Base-by-base conservation (phyloP, 2,888 invertebrate species). In the Sipunculus nudus region DNA sequence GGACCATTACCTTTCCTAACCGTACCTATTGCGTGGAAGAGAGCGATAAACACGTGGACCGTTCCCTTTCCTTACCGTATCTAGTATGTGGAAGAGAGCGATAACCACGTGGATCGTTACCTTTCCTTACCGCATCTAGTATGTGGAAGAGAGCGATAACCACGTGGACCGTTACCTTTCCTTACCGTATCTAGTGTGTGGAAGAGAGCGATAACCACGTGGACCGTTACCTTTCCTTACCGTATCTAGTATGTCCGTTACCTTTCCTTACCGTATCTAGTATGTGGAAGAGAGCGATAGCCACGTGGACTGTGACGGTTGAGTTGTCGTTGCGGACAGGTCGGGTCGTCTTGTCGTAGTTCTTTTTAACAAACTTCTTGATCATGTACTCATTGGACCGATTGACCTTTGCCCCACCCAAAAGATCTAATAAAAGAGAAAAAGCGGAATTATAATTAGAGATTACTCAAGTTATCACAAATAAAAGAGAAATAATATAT, bases 121-220 rank as follows among this genome's bases (percentile, higher is more conserved):
- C 38, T 38, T 38, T 38, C 13, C n/a, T n/a, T n/a, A n/a, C n/a
- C n/a, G n/a, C n/a, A n/a, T n/a, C n/a, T n/a, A n/a, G n/a, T 13
- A 38, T 16, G n/a, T 13, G 38, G 38, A 38, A 13, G n/a, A 38
- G 38, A 38, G 38, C 13, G 38, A 38, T 16, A n/a, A 38, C n/a
- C n/a, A n/a, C n/a, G n/a, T n/a, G n/a, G n/a, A n/a, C n/a, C 13
- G n/a, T 38, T 38, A 38, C 13, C 38, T 38, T 38, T 38, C 13
- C 60, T 59, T 61, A 74, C 74, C 63, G 74, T 74, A 56, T 74
- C 74, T 10, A 74, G 68, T 40, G 73, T 74, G 50, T 74, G 74
- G 59, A 73, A 74, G 29, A 74, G 61, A 1, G 74, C 70, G 31
- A 74, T 70, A 40, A 74, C 74, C 2, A 74, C 58, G 49, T 68